Evolutionary conservation across 2,888 invertebrate genomes (phyloP).

Genomic region (Venustoraphidia nigricollis): DNA sequence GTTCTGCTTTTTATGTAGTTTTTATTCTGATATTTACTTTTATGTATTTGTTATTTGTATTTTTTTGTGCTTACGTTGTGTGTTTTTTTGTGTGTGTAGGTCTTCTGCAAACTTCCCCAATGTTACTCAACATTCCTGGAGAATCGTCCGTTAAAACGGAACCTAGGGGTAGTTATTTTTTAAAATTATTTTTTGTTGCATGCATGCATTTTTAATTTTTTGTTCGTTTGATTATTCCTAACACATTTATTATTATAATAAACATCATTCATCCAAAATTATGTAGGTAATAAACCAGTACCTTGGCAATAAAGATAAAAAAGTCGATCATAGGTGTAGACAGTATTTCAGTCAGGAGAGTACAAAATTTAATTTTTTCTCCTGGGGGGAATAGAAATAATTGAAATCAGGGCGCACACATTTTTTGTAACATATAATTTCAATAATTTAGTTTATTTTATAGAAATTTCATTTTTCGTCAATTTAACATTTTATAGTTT

Average conservation of each 20-base stretch:
- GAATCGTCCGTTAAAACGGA: conserved; percentile 23
- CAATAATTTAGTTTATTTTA: no score
- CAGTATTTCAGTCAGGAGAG: no score
- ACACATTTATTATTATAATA: not conserved
- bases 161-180: conserved; percentile 22
- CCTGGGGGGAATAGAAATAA: no score
- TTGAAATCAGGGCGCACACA: no score
- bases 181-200: not conserved
- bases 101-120: not conserved
- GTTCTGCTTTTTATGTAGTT: conserved; percentile 11
- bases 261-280: no score
- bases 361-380: no score
- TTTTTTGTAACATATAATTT: no score
- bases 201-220: not conserved
- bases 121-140: conserved; percentile 15
- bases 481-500: no score
- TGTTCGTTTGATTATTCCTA: not conserved
- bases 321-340: no score
- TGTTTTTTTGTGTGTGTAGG: not conserved
- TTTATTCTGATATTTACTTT: conserved; percentile 7
- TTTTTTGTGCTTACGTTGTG: not conserved
- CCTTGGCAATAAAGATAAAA: no score
- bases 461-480: no score
- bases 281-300: no score
- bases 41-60: not conserved